Evolutionary conservation across 2,888 invertebrate genomes (phyloP), one percentile per base, ranked within the genome.

Genomic region (Drosophila niveifrons): DNA sequence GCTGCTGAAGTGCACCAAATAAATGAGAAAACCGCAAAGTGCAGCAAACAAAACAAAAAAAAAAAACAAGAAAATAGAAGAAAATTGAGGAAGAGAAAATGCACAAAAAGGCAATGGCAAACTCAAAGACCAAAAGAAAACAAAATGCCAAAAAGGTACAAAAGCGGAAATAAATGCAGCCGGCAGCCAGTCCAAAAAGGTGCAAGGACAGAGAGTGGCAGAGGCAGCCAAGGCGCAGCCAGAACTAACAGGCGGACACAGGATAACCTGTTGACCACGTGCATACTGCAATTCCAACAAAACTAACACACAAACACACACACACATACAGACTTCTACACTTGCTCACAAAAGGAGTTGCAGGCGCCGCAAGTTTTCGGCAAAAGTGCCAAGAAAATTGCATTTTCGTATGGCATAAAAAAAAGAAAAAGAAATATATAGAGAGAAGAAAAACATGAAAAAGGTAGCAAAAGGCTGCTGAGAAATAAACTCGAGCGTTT

Each of bases 351-450:
- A 15, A 23, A 41, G 34, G 2, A 48, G 10, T 9, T 51, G 66
- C 61, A 65, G 61, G 44, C 70, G 66, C 75, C 66, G 62, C 80
- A 85, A 85, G 82, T 82, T 77, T 88, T 85, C 72, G 79, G 89
- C 81, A 85, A 86, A 84, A 85, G 84, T 85, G 82, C 88, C 87
- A 85, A 89, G 85, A 85, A 85, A 85, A 85, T 89, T 89, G 87
- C 87, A 87, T 84, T 85, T 79, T 89, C 73, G 71, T 65, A 48
- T 72, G 70, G 58, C 50, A 73, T 50, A 56, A 39, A 47, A 29
- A 36, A 29, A 43, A 11, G 10, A 56, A 39, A 18, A 44, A 39
- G 43, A 47, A 39, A 29, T 28, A 23, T 23, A 23, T 23, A 23
- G 11, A 13, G 41, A 43, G 28, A 47, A 15, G 44, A 65, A 61